Percentiles rank a stretch among this genome's conserved stretches.
Conservation (phyloP, 2,888 invertebrate genomes). For the Agrilus biguttatus region DNA sequence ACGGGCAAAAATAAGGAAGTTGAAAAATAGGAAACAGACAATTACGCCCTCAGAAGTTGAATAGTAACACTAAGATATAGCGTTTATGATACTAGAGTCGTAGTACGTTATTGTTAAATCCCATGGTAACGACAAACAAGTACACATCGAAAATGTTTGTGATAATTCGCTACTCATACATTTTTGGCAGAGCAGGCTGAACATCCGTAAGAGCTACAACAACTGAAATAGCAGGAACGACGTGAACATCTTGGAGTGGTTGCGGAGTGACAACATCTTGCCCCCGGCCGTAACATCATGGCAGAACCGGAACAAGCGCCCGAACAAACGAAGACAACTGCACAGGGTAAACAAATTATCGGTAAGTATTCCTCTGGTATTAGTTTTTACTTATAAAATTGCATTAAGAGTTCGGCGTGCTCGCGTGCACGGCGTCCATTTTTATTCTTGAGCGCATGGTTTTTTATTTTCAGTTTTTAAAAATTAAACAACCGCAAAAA, state of each 20-base stretch:
- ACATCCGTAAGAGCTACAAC: conserved; percentile 24
- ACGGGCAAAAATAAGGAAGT: too few relatives aligned
- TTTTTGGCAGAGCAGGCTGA: conserved; percentile 7
- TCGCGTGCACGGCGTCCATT: conserved; percentile 3
- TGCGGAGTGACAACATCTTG: conserved; percentile 65
- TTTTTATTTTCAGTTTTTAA: too few relatives aligned
- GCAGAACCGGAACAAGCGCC: conserved; percentile 75
- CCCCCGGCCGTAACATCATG: conserved; percentile 75
- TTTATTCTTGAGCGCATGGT: neutral
- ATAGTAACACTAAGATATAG: too few relatives aligned
- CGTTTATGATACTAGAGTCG: conserved; percentile 16
- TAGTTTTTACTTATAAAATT: too few relatives aligned
- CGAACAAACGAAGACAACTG: conserved; percentile 39
- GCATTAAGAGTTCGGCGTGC: too few relatives aligned
- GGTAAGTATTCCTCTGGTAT: conserved; percentile 41
- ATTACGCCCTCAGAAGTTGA: too few relatives aligned
- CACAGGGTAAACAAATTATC: conserved; percentile 76
- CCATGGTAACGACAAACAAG: neutral
- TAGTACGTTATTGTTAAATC: conserved; percentile 6
- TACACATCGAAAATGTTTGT: neutral
- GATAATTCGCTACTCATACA: neutral
- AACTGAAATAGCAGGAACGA: conserved; percentile 44
- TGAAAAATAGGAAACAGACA: neutral
- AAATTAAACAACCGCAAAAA: neutral
- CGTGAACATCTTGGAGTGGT: conserved; percentile 60